These are phyloP conservation scores for Ciconia boyciana DNA, from an alignment of 2,113 vertebrate species.

Conservation along the genomic window DNA sequence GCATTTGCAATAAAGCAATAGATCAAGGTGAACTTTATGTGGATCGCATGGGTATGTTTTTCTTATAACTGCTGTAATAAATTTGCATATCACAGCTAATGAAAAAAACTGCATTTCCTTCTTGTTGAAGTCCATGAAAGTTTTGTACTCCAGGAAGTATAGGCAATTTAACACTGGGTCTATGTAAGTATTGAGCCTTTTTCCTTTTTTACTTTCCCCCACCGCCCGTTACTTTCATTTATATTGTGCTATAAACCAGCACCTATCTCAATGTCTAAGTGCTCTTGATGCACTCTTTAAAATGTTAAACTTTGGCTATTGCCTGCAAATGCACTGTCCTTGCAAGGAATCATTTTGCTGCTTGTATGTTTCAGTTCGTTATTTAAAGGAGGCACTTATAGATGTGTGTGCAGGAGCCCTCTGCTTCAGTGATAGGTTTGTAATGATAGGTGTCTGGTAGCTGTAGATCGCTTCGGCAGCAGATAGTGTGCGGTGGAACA, in stretches of 20 bases:
- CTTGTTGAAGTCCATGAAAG: not conserved
- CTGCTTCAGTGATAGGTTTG: not conserved
- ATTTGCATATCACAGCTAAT: not conserved
- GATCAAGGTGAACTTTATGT: not conserved
- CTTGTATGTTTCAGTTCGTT: not conserved
- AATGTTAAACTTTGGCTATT: not conserved
- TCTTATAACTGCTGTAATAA: not conserved
- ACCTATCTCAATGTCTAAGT: not conserved
- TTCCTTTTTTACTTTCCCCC: not conserved
- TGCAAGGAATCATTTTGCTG: not conserved
- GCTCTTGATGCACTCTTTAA: not conserved
- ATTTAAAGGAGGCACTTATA: not conserved
- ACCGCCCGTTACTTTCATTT: not conserved
- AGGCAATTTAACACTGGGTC: not conserved
- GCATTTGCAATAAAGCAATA: not conserved
- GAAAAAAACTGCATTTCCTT: not conserved
- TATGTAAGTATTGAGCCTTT: not conserved
- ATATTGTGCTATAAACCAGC: not conserved
- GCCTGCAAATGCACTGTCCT: not conserved
- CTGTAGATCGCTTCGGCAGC: not conserved
- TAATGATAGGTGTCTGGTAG: not conserved
- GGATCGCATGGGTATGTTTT: not conserved
- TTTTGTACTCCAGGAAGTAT: not conserved
- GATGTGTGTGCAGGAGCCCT: not conserved
- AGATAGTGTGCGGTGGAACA: not conserved